These are phyloP conservation scores for Apodemia hepburni DNA, from an alignment of 2,888 invertebrate genomes.

Conservation along the genomic window DNA sequence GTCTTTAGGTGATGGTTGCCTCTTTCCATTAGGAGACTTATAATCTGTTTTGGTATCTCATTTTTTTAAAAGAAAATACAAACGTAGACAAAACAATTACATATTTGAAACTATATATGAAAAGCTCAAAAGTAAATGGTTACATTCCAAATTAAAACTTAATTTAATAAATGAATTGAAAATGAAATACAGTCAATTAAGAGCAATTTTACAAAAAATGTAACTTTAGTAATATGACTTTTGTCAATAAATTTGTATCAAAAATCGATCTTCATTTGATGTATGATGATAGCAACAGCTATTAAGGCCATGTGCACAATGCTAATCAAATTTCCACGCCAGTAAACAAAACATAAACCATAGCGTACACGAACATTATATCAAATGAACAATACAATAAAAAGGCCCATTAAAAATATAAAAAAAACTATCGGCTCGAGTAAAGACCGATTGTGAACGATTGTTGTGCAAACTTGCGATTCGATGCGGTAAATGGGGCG, in stretches of 20 bases:
- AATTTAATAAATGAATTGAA: conserved; percentile 19
- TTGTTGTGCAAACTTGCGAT: conserved; percentile 76
- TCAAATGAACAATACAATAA: conserved; percentile 50
- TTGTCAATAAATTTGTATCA: conserved; percentile 28
- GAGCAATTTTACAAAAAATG: conserved; percentile 1
- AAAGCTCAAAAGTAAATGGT: not conserved
- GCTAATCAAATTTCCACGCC: conserved; percentile 75
- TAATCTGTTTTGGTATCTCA: too few species aligned
- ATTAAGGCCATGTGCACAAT: conserved; percentile 64
- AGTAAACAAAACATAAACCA: conserved; percentile 45
- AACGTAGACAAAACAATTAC: too few species aligned
- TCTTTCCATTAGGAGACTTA: too few species aligned
- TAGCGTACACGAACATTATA: conserved; percentile 50
- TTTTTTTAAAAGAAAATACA: too few species aligned
- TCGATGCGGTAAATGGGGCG: conserved; percentile 75
- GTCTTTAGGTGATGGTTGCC: too few species aligned
- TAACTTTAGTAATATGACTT: conserved; percentile 19
- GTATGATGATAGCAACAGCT: conserved; percentile 54
- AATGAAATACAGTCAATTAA: conserved; percentile 8
- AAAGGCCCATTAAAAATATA: conserved; percentile 64
- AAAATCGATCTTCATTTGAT: conserved; percentile 42
- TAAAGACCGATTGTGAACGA: conserved; percentile 62
- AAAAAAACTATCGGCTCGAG: conserved; percentile 67
- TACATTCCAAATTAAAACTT: not conserved
- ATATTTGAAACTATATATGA: too few species aligned